A percentile compares a stretch with the other conserved stretches of the same genome.
These are phyloP conservation scores for Drosophila paulistorum DNA, from an alignment of 1,140 invertebrate species.

Conservation along the genomic window DNA sequence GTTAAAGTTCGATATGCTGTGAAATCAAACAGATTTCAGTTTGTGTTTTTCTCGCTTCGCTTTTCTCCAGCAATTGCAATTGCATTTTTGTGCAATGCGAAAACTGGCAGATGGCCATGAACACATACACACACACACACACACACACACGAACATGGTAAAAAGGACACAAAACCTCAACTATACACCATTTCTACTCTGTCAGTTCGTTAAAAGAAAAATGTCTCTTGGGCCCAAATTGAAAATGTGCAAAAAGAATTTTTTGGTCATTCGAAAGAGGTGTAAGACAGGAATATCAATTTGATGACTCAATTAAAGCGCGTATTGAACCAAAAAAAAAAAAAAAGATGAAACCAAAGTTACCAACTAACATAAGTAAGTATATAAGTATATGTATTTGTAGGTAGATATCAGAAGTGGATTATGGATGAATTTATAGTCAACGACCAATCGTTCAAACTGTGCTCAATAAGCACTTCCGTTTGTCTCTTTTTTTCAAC, in stretches of 20 bases:
- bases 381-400: not conserved
- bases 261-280: not conserved
- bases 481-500: not conserved
- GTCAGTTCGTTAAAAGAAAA: not conserved
- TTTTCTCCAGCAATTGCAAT: conserved; percentile 42
- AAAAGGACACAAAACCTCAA: not conserved
- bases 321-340: too few relatives aligned
- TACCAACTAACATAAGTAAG: not conserved
- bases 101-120: conserved; percentile 12
- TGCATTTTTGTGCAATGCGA: conserved; percentile 59
- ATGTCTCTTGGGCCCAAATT: not conserved
- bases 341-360: not conserved
- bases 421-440: conserved; percentile 2
- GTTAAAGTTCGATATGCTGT: conserved; percentile 7
- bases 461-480: not conserved
- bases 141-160: conserved; percentile 6
- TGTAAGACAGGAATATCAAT: not conserved
- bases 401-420: not conserved
- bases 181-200: not conserved
- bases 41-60: conserved; percentile 4
- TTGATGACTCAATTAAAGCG: not conserved
- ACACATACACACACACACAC: conserved; percentile 4
- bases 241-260: not conserved
- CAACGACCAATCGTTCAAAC: conserved; percentile 2
- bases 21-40: not conserved